Evolutionary conservation across 2,888 invertebrate genomes (phyloP), one percentile per base, ranked within the genome.

Genomic region (Hofmannophila pseudospretella): DNA sequence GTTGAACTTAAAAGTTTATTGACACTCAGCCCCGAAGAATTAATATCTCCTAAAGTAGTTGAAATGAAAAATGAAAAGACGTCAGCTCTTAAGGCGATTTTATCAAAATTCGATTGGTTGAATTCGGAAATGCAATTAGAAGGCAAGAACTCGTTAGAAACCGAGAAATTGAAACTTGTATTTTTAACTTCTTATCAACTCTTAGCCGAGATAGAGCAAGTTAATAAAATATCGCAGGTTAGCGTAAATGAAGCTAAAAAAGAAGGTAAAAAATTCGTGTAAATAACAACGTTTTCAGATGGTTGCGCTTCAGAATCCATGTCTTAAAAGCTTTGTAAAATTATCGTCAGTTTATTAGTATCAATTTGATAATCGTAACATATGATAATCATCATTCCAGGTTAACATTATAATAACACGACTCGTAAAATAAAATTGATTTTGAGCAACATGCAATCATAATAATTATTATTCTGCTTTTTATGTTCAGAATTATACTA

Each of bases 71-170:
- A 38, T 13, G 44, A 58, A 41, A 59, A 57, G 38, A 45, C 54
- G 1, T 38, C 25, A 7, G 32, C 34, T 2, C 44, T 71, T 19
- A 58, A 53, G 49, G 38, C 41, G 32, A 51, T 49, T 5, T 41
- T 74, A 25, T 61, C 53, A 1, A 56, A 56, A 47, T 59, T 63
- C 38, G 63, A 72, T 61, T 73, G 70, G 65, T 40, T 63, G 36
- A 59, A 64, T 42, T 54, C 57, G 0, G 64, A 68, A 12, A 47
- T 42, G 26, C 57, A 47, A 38, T 45, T 51, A 33, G 49, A 60
- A 39, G 55, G 45, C 31, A 67, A 59, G 38, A 54, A 40, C 26
- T 32, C 41, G 16, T 26, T 48, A 34, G 59, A 66, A 52, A 44
- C 38, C 20, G 55, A 65, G 33, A 65, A 60, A 45, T 39, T 68